Conservation (phyloP, 1,140 invertebrate species). For the Tetragonula clypearis region DNA sequence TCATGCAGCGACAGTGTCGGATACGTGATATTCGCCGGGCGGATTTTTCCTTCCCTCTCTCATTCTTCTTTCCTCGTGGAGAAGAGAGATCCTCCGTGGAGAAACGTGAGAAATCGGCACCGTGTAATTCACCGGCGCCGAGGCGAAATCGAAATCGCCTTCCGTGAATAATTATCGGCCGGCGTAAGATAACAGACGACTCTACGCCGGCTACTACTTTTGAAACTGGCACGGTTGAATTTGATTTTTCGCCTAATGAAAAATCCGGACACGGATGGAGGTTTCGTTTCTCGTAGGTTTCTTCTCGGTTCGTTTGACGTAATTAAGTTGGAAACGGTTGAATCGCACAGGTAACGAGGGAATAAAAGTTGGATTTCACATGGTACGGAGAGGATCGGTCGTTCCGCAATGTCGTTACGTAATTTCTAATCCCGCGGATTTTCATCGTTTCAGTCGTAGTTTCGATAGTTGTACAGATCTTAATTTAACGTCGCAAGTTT, state of each 20-base stretch:
- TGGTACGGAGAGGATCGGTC: too few species aligned
- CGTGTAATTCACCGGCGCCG: too few species aligned
- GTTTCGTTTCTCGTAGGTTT: neutral
- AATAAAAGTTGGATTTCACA: neutral
- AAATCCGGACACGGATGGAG: neutral
- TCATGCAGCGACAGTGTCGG: constrained; percentile 13
- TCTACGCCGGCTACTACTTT: too few species aligned
- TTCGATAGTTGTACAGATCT: too few species aligned
- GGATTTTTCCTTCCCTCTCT: neutral
- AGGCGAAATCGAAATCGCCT: neutral
- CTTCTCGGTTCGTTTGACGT: neutral
- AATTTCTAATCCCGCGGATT: too few species aligned
- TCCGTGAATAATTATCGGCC: constrained; percentile 28
- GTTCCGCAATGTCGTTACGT: too few species aligned
- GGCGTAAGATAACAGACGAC: neutral
- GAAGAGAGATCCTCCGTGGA: too few species aligned
- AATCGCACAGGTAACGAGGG: neutral
- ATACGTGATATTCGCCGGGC: constrained; percentile 25
- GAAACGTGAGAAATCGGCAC: too few species aligned
- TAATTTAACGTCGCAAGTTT: too few species aligned
- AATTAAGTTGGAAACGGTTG: neutral
- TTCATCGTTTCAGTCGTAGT: too few species aligned
- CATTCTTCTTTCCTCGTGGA: too few species aligned
- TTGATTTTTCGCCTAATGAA: neutral
- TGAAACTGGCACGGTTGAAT: neutral